Conservation (phyloP, 2,888 invertebrate genomes). For the Furcula furcula region DNA sequence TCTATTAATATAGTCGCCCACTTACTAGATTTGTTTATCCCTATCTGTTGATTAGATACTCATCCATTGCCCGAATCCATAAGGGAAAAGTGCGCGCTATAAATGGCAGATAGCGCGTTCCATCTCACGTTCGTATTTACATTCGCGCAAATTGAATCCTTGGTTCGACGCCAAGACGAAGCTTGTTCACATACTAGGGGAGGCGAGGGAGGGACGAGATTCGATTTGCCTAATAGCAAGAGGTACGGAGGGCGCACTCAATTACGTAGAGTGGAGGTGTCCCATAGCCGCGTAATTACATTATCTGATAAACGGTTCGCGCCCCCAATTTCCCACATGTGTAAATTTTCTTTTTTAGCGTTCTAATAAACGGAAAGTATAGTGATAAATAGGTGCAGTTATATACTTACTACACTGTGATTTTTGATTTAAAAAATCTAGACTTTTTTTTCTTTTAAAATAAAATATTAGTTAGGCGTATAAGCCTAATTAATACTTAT, state of each 20-base stretch:
- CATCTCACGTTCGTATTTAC: slow-evolving; percentile 69
- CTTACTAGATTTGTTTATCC: too few species aligned
- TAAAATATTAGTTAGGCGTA: too few species aligned
- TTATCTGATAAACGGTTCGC: slow-evolving; percentile 73
- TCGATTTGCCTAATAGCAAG: slow-evolving; percentile 81
- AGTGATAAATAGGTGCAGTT: slow-evolving; percentile 1
- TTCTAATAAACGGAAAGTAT: slow-evolving; percentile 24
- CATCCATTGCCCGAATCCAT: too few species aligned
- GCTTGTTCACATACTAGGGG: slow-evolving; percentile 52
- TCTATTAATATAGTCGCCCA: too few species aligned
- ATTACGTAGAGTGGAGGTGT: slow-evolving; percentile 78
- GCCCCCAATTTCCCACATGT: slow-evolving; percentile 36
- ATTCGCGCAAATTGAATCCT: slow-evolving; percentile 76
- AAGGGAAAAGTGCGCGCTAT: slow-evolving; percentile 1
- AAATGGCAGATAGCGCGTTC: slow-evolving; percentile 4
- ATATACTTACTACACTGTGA: slow-evolving; percentile 2
- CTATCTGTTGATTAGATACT: too few species aligned
- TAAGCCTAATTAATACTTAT: too few species aligned
- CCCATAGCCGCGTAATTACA: slow-evolving; percentile 76
- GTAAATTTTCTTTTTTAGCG: slow-evolving; percentile 39
- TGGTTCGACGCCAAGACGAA: slow-evolving; percentile 67
- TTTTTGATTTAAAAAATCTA: background rate
- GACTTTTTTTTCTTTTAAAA: too few species aligned
- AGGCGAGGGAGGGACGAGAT: slow-evolving; percentile 54
- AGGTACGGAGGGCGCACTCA: slow-evolving; percentile 64